phyloP scores from a whole-genome alignment of 2,113 vertebrate genomes.

The Thamnophis sirtalis region DNA sequence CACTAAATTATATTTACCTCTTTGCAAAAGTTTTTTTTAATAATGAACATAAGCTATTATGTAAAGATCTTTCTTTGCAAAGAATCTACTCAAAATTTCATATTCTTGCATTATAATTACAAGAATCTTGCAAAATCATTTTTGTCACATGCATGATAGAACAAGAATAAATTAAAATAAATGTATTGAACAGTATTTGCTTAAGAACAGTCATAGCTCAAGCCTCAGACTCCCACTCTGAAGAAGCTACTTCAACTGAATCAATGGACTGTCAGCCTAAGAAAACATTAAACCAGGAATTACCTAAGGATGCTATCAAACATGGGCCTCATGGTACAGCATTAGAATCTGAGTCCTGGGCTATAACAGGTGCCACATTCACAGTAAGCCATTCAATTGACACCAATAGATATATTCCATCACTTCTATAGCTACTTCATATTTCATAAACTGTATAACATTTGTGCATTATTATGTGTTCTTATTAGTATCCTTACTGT shows the following conservation, averaged over 20 bases:
- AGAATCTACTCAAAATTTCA: background rate
- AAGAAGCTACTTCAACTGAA: background rate
- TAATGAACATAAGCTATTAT: background rate
- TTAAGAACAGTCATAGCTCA: background rate
- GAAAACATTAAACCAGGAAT: background rate
- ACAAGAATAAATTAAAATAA: background rate
- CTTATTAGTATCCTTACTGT: background rate
- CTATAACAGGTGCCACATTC: background rate
- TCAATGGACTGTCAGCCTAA: background rate
- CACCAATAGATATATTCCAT: background rate
- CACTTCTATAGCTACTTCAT: background rate
- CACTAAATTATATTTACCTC: background rate
- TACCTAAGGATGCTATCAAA: background rate
- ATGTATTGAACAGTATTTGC: background rate
- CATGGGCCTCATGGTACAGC: background rate
- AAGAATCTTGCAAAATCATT: background rate
- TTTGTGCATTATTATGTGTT: background rate
- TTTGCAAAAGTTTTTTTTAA: background rate
- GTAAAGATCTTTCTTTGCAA: background rate
- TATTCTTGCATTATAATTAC: background rate
- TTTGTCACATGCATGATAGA: background rate
- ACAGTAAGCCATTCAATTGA: background rate
- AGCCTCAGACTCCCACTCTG: background rate
- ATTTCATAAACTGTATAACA: background rate
- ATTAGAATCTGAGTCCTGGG: background rate